Evolutionary conservation across 2,888 invertebrate genomes (phyloP).

Genomic region (Watsonalla cultraria): DNA sequence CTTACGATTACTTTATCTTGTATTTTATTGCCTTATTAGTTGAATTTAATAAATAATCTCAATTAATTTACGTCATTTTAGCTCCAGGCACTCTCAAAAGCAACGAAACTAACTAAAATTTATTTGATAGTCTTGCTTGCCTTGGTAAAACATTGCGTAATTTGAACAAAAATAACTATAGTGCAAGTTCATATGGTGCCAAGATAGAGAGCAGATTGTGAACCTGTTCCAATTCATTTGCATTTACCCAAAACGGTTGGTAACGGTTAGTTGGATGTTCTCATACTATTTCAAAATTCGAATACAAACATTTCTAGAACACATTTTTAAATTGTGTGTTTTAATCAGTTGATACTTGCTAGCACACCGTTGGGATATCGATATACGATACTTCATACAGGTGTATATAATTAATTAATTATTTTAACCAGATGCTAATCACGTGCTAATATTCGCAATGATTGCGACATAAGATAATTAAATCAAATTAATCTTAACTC

Average conservation of each 20-base stretch:
- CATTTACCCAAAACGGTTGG: constrained; percentile 24
- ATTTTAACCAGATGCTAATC: constrained; percentile 50
- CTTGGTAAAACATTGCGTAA: background rate
- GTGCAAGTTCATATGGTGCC: constrained; percentile 2
- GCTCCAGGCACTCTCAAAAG: too few species aligned
- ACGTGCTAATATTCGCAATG: constrained; percentile 44
- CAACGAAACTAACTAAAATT: too few species aligned
- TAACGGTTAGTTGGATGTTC: constrained; percentile 10
- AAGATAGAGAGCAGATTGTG: constrained; percentile 20
- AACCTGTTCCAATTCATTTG: constrained; percentile 40
- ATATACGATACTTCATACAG: too few species aligned
- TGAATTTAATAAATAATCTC: background rate
- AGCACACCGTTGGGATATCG: too few species aligned
- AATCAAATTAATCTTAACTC: too few species aligned
- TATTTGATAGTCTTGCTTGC: background rate
- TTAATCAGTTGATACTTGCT: too few species aligned
- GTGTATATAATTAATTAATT: constrained; percentile 44
- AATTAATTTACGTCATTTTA: too few species aligned
- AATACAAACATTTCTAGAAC: constrained; percentile 15
- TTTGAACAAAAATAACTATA: background rate
- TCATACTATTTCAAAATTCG: constrained; percentile 8
- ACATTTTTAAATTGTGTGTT: background rate
- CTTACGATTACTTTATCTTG: constrained; percentile 5
- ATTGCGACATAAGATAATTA: constrained; percentile 41
- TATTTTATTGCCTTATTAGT: constrained; percentile 5